Evolutionary conservation across 2,113 vertebrate genomes (phyloP), one percentile per base, ranked within the genome.

Genomic region (Galeopterus variegatus): DNA sequence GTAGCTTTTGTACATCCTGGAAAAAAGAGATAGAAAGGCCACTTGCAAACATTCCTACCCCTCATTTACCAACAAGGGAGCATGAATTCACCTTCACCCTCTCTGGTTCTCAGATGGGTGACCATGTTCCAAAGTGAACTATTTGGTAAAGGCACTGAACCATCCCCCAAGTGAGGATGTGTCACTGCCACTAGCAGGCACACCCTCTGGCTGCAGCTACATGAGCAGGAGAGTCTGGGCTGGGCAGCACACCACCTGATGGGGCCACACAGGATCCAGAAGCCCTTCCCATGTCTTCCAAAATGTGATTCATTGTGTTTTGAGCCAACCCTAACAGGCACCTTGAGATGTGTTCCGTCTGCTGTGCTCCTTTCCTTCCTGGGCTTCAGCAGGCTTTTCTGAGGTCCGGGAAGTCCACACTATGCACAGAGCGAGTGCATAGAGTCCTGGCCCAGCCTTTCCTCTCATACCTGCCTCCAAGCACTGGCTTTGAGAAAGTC

Each of bases 81-180:
- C 3, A 41, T 41, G 41, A 41, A 41, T 41, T 41, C 41, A 41
- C 1, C 15, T 48, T 81, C 18, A 94, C 72, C 45, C 81, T 60
- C 62, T 81, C 19, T 67, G 99, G 99, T 97, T 98, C 99, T 98
- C 99, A 99, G 98, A 99, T 99, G 21, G 99, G 99, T 88, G 99
- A 99, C 98, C 99, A 99, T 26, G 97, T 99, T 98, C 99, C 99
- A 98, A 99, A 99, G 98, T 99, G 99, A 98, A 99, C 99, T 88
- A 99, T 99, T 98, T 99, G 99, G 99, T 99, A 99, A 99, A 98
- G 10, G 95, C 97, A 86, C 95, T 58, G 93, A 96, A 41, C 93
- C 64, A 85, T 98, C 93, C 96, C 98, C 94, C 92, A 94, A 95
- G 72, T 97, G 97, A 98, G 98, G 98, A 98, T 23, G 67, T 97